phyloP scores from a whole-genome alignment of 2,888 invertebrate genomes.

The Erynnis tages region DNA sequence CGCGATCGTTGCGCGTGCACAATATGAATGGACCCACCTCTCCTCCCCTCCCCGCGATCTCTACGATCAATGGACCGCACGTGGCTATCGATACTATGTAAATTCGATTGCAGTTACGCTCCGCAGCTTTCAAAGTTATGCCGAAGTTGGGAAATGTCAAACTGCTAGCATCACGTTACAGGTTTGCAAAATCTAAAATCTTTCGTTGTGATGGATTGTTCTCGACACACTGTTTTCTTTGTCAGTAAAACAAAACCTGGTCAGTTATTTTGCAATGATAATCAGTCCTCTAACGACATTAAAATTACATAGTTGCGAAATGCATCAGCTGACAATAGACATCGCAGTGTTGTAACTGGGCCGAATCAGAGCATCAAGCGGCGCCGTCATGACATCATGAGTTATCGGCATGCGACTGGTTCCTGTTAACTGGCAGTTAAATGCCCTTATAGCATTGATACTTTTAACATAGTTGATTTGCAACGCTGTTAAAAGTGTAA shows the following conservation, averaged over 20 bases:
- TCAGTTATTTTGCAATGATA: not conserved
- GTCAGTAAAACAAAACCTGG: not conserved
- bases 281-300: not conserved
- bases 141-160: not conserved
- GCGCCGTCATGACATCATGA: constrained; percentile 27
- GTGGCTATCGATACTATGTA: constrained; percentile 61
- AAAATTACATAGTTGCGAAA: constrained; percentile 3
- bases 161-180: too few relatives aligned
- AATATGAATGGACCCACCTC: constrained; percentile 59
- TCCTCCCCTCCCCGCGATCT: constrained; percentile 48
- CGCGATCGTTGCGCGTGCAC: constrained; percentile 60
- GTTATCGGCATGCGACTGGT: constrained; percentile 42
- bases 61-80: constrained; percentile 69
- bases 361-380: constrained; percentile 26
- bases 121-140: not conserved
- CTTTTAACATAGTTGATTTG: too few relatives aligned
- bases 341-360: constrained; percentile 14
- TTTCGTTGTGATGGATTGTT: too few relatives aligned
- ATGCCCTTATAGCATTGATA: constrained; percentile 60
- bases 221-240: too few relatives aligned
- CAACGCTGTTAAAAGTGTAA: too few relatives aligned
- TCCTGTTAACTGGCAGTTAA: constrained; percentile 67
- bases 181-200: too few relatives aligned
- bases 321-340: not conserved
- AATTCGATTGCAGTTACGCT: constrained; percentile 37